phyloP scores from a whole-genome alignment of 2,888 invertebrate species.

The Pollenia amentaria region DNA sequence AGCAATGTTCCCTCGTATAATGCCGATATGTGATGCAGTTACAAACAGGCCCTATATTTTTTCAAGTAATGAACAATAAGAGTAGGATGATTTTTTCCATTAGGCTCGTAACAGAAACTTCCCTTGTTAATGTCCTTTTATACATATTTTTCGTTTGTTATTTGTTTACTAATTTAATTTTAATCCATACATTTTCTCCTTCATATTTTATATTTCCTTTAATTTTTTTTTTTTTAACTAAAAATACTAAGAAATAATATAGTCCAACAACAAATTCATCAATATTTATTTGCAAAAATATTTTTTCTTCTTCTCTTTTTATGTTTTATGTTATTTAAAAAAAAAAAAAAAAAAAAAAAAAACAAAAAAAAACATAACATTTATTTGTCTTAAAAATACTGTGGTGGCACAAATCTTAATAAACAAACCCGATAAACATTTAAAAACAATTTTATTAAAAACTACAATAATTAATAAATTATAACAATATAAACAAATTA shows the following conservation, averaged over 20 bases:
- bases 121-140: slow-evolving; percentile 28
- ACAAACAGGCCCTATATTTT: too few species aligned
- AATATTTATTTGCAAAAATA: slow-evolving; percentile 82
- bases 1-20: too few species aligned
- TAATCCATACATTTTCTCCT: slow-evolving; percentile 42
- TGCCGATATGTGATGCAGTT: too few species aligned
- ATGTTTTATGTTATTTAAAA: slow-evolving; percentile 78
- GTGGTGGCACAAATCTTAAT: slow-evolving; percentile 82
- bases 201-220: slow-evolving; percentile 50
- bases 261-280: slow-evolving; percentile 67
- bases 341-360: slow-evolving; percentile 51
- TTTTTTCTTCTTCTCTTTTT: slow-evolving; percentile 81
- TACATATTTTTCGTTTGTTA: slow-evolving; percentile 3
- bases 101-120: not conserved
- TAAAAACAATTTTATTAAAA: slow-evolving; percentile 47
- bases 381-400: slow-evolving; percentile 74
- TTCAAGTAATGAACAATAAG: too few species aligned
- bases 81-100: too few species aligned
- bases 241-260: slow-evolving; percentile 61
- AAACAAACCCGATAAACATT: slow-evolving; percentile 58
- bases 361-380: slow-evolving; percentile 70
- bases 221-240: slow-evolving; percentile 31
- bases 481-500: slow-evolving; percentile 38
- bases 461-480: slow-evolving; percentile 36
- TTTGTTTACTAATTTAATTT: slow-evolving; percentile 25